Percentiles rank a stretch among this genome's conserved stretches.
Evolutionary conservation across 2,113 vertebrate genomes (phyloP).

Genomic region (Dipodomys spectabilis): DNA sequence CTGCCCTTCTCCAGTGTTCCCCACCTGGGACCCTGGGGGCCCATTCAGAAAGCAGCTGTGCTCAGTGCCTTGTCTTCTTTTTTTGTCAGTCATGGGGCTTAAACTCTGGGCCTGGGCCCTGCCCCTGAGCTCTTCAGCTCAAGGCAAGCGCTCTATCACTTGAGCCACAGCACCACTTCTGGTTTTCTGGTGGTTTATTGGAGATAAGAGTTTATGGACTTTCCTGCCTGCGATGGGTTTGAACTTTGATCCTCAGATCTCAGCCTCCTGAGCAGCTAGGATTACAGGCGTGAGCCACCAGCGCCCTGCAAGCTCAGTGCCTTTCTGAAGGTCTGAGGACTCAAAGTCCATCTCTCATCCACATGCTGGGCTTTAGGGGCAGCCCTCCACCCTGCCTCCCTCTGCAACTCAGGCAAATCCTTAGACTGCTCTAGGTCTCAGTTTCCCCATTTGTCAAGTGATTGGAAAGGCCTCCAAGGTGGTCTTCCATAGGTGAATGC

Average conservation of each 20-base stretch:
- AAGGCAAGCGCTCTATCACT: too few species aligned
- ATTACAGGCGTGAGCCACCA: too few species aligned
- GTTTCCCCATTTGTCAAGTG: background rate
- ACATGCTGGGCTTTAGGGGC: fast-evolving
- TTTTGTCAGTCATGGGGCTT: too few species aligned
- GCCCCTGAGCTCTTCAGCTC: too few species aligned
- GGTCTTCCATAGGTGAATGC: background rate
- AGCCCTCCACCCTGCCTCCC: background rate
- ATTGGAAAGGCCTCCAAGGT: background rate
- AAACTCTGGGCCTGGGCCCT: too few species aligned
- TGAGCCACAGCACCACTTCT: too few species aligned
- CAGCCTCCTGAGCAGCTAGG: too few species aligned
- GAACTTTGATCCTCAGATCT: too few species aligned
- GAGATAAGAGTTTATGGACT: too few species aligned
- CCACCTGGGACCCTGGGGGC: fast-evolving
- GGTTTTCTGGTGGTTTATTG: too few species aligned
- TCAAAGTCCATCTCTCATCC: background rate
- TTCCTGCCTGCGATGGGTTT: too few species aligned
- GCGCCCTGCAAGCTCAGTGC: background rate
- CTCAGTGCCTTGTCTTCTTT: background rate
- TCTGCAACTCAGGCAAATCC: background rate
- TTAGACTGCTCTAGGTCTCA: background rate
- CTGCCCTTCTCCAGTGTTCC: background rate
- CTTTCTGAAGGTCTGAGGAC: background rate
- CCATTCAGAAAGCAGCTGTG: fast-evolving